A percentile compares a stretch with the other conserved stretches of the same genome.
These are phyloP conservation scores for Argya squamiceps DNA, from an alignment of 2,797 vertebrate genomes.

Conservation along the genomic window DNA sequence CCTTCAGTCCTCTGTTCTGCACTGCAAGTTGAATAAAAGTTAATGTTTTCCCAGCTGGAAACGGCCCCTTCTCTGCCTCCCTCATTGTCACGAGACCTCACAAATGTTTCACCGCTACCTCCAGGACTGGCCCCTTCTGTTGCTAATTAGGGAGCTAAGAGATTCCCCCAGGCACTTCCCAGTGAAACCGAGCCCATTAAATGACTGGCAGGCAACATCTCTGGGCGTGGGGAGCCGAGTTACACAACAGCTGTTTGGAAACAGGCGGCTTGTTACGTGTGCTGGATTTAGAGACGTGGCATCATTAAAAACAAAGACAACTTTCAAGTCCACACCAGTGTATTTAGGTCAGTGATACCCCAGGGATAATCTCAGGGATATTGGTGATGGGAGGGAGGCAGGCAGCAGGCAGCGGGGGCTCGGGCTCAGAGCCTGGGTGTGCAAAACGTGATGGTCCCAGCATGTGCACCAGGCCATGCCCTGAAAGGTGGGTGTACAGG, in stretches of 20 bases:
- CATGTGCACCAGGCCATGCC: accelerated
- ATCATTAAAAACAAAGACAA: constrained; percentile 45
- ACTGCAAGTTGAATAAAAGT: background rate
- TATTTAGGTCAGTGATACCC: constrained; percentile 32
- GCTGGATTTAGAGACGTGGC: constrained; percentile 14
- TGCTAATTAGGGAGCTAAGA: constrained; percentile 43
- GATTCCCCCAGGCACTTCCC: constrained; percentile 36
- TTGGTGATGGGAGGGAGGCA: background rate
- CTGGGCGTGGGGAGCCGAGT: background rate
- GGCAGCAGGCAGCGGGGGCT: background rate
- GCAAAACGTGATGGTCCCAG: background rate
- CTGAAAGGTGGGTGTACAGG: accelerated
- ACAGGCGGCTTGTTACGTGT: background rate
- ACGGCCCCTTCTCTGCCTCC: background rate
- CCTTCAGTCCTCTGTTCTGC: background rate
- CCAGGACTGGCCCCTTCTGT: constrained; percentile 31
- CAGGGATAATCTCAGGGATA: background rate
- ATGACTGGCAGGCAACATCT: constrained; percentile 2
- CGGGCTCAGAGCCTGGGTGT: background rate
- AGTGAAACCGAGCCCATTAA: constrained; percentile 38
- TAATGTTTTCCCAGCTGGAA: constrained; percentile 33
- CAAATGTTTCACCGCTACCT: constrained; percentile 25
- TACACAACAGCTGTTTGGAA: constrained; percentile 62
- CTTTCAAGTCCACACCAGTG: background rate
- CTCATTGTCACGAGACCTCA: background rate